phyloP scores from a whole-genome alignment of 2,888 invertebrate species.

The Agrochola lychnidis region DNA sequence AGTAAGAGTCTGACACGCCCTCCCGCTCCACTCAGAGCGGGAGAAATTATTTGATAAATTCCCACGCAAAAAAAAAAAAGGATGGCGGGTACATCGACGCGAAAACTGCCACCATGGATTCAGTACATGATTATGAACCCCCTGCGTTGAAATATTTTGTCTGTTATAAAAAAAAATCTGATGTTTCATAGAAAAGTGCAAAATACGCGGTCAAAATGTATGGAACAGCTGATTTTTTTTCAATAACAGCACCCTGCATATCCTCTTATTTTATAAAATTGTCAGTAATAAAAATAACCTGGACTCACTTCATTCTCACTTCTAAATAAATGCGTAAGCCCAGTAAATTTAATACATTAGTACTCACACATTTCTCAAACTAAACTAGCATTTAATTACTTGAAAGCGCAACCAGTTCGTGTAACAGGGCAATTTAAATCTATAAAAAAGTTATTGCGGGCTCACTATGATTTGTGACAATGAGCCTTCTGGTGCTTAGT shows the following conservation, averaged over 20 bases:
- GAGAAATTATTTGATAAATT: too few relatives aligned
- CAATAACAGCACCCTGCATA: background rate
- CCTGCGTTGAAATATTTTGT: too few relatives aligned
- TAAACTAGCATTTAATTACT: constrained; percentile 39
- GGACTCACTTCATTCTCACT: constrained; percentile 19
- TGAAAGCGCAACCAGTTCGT: constrained; percentile 34
- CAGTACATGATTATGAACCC: too few relatives aligned
- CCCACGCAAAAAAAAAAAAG: too few relatives aligned
- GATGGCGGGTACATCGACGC: too few relatives aligned
- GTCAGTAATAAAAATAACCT: background rate
- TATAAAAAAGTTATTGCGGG: constrained; percentile 33
- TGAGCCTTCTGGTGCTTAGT: background rate
- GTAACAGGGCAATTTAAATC: constrained; percentile 32
- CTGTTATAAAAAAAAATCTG: too few relatives aligned
- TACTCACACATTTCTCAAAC: constrained; percentile 5
- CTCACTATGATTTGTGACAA: constrained; percentile 51
- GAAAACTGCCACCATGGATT: too few relatives aligned
- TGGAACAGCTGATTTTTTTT: background rate
- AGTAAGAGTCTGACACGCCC: too few relatives aligned
- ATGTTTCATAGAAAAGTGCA: too few relatives aligned
- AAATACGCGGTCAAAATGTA: too few relatives aligned
- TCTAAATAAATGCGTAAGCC: background rate
- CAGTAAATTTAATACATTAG: constrained; percentile 10
- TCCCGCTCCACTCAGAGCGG: too few relatives aligned
- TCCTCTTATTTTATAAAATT: too few relatives aligned